Conservation (phyloP, 2,797 vertebrate genomes). For the Bovichtus diacanthus region DNA sequence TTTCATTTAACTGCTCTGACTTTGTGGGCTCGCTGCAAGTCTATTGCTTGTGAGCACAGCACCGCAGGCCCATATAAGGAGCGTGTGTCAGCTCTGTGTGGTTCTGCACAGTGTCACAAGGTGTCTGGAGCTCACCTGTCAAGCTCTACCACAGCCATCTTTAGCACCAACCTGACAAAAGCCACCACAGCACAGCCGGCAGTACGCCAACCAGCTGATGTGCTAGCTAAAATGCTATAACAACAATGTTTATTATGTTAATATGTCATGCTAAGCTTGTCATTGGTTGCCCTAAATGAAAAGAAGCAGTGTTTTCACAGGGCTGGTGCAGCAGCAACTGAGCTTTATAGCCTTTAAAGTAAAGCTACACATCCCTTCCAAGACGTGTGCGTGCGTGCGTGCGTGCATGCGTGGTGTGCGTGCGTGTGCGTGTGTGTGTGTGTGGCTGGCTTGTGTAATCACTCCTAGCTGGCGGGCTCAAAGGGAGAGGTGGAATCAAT, state of each 20-base stretch:
- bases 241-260: conserved; percentile 69
- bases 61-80: conserved; percentile 72
- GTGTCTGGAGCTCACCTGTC: conserved; percentile 78
- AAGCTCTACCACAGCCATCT: conserved; percentile 66
- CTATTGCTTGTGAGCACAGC: conserved; percentile 24
- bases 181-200: conserved; percentile 54
- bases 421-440: conserved; percentile 47
- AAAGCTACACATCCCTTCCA: conserved; percentile 70
- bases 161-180: conserved; percentile 65
- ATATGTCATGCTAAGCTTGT: conserved; percentile 62
- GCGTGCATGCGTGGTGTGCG: too few relatives aligned
- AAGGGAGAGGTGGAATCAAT: conserved; percentile 79
- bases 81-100: conserved; percentile 37
- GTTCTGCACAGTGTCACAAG: conserved; percentile 78
- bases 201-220: conserved; percentile 51
- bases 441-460: conserved; percentile 81
- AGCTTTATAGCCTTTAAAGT: conserved; percentile 75
- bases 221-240: conserved; percentile 67
- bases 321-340: conserved; percentile 56
- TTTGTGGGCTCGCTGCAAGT: conserved; percentile 37
- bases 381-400: conserved; percentile 40
- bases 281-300: conserved; percentile 58
- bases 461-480: conserved; percentile 79
- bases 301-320: conserved; percentile 69
- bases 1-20: conserved; percentile 55